Evolutionary conservation across 2,797 vertebrate genomes (phyloP), one percentile per base, ranked within the genome.

Genomic region (Melanotaenia trifasciata): DNA sequence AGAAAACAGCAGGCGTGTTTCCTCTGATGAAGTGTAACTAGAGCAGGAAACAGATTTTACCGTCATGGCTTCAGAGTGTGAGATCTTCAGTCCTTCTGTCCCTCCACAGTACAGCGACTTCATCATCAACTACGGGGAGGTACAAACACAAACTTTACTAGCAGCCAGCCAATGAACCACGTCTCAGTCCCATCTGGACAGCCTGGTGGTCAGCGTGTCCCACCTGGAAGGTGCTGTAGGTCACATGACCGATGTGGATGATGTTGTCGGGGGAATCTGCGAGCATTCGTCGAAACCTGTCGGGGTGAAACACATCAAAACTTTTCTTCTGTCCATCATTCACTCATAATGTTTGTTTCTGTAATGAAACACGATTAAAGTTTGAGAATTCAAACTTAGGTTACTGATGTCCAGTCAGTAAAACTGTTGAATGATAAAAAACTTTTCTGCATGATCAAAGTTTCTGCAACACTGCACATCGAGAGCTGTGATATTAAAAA

Each of bases 21-120:
- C 14, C 38, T 40, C 14, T 16, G 14, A 40, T 13, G 13, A 14
- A 13, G 38, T 16, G 38, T 14, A 13, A 40, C 40, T 12, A 32
- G n/a, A 8, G 54, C 57, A 20, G 30, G 20, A 35, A n/a, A 63
- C 47, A 4, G n/a, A 4, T 40, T 67, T 95, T 87, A 98, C 98
- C 96, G 97, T 94, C 63, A 96, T 70, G 82, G 96, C 93, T 58
- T 98, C 96, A 1, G 92, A 12, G 0, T 91, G 88, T 9, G 95
- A 94, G 69, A 96, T 91, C n/a, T 91, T 90, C 87, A 96, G 93
- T 45, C 95, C 94, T 20, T 96, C 95, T 0, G 96, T 95, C 28
- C 96, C 96, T 69, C 97, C 97, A 0, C 97, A 96, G 92, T 99
- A 99, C 45, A 99, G 92, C 70, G 97, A 97, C 81, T 93, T 94